Base-by-base conservation (phyloP, 2,888 invertebrate species). In the Chalcis sispes region DNA sequence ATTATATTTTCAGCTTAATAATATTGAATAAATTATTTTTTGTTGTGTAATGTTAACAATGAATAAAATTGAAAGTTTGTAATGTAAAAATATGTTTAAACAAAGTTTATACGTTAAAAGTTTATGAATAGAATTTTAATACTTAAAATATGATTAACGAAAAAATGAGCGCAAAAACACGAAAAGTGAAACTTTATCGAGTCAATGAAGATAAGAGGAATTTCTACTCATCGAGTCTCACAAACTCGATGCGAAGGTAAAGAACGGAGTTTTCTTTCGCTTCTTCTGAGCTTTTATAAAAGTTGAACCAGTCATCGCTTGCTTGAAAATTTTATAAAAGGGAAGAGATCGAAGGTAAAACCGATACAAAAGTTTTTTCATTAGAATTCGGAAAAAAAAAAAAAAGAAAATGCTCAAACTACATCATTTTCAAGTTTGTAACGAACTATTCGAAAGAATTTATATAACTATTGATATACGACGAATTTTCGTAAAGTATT, bases 281-380 rank as follows among this genome's bases (percentile, higher is more conserved):
- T n/a, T 46, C 18, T 27, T 25, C 46, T 1, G 46, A 10, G 8
- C 1, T 18, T 7, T 15, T 13, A 18, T 2, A 25, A 58, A 10
- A 36, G 36, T 32, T 20, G 36, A 32, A 10, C 27, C 36, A 20
- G 62, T 46, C 62, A n/a, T 48, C 15, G 23, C 50, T 48, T 23
- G 48, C 48, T 48, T 20, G 23, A 20, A 23, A 59, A 36, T 36
- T 36, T 59, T 20, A 59, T 59, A 20, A 59, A 59, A 29, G n/a
- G n/a, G n/a, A 18, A 29, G n/a, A n/a, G 27, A 56, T 61, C 4
- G 13, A 15, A n/a, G 18, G 10, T 23, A 18, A 13, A 25, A 15
- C n/a, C 8, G 18, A 48, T 62, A 62, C n/a, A 62, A n/a, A 62
- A 62, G 62, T 62, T 62, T 13, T n/a, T 48, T 62, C 3, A 48